Percentiles rank a stretch among this genome's conserved stretches.
These are phyloP conservation scores for Leptinotarsa peninsularis DNA, from an alignment of 2,888 invertebrate species.

Conservation along the genomic window DNA sequence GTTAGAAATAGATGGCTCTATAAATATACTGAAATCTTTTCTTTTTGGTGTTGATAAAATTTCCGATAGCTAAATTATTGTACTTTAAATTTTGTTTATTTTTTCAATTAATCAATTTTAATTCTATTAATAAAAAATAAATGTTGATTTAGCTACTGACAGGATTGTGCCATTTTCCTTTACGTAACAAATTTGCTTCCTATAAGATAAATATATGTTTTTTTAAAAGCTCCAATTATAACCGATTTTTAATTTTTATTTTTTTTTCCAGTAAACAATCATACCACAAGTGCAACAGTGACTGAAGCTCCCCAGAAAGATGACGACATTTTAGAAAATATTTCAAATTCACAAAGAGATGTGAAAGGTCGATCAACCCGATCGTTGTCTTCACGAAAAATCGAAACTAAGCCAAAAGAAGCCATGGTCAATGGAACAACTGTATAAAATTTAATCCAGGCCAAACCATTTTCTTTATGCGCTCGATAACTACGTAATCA, in stretches of 20 bases:
- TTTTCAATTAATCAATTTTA: no score
- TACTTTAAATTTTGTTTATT: no score
- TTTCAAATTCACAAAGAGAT: slow-evolving; percentile 58
- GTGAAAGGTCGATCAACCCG: slow-evolving; percentile 58
- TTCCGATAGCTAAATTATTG: no score
- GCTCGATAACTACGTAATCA: slow-evolving; percentile 50
- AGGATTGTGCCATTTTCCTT: no score
- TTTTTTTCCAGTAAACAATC: slow-evolving; percentile 53
- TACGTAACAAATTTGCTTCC: background rate
- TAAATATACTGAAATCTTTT: no score
- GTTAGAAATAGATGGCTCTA: no score
- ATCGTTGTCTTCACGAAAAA: slow-evolving; percentile 61
- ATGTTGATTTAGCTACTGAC: no score
- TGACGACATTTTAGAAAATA: slow-evolving; percentile 37
- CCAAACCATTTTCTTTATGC: slow-evolving; percentile 40
- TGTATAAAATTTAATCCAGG: slow-evolving; percentile 61
- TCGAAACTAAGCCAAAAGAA: slow-evolving; percentile 71
- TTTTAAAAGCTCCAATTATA: background rate
- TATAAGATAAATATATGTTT: background rate
- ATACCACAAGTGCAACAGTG: slow-evolving; percentile 31
- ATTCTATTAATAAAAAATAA: no score
- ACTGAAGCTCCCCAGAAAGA: slow-evolving; percentile 36
- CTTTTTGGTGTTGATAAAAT: no score
- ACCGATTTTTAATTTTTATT: background rate
- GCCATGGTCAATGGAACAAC: slow-evolving; percentile 76